phyloP scores from a whole-genome alignment of 1,140 invertebrate genomes.

The Acromyrmex charruanus region DNA sequence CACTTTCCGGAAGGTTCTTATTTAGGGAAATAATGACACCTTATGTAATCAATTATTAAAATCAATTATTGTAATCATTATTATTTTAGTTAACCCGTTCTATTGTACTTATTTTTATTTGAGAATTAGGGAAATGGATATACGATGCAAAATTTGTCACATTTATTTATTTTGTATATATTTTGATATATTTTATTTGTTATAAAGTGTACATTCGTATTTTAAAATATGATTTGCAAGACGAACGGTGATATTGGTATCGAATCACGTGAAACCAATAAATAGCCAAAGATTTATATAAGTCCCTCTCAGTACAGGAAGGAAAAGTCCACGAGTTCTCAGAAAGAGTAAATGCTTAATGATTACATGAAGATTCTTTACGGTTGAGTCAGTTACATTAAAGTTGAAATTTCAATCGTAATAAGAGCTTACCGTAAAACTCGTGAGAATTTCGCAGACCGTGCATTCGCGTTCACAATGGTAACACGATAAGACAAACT shows the following conservation, averaged over 20 bases:
- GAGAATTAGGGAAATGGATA: neutral
- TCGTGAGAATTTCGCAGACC: neutral
- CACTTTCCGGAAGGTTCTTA: neutral
- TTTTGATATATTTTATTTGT: neutral
- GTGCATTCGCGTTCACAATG: neutral
- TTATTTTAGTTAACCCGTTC: neutral
- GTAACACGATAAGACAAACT: slow-evolving; percentile 27
- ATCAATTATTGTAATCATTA: neutral
- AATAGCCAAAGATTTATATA: neutral
- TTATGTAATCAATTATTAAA: neutral
- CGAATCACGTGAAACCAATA: neutral
- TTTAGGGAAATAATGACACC: neutral
- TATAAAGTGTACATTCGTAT: neutral
- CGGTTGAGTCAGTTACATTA: neutral
- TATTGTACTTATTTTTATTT: neutral
- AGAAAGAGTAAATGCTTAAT: neutral
- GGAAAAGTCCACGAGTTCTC: neutral
- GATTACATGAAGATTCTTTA: neutral
- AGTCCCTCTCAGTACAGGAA: neutral
- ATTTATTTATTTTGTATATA: neutral
- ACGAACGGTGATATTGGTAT: neutral
- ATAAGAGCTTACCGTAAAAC: neutral
- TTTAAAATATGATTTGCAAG: neutral
- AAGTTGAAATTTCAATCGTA: neutral
- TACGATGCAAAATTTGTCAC: neutral